Conservation (phyloP, 2,888 invertebrate genomes). For the Erpobdella octoculata region DNA sequence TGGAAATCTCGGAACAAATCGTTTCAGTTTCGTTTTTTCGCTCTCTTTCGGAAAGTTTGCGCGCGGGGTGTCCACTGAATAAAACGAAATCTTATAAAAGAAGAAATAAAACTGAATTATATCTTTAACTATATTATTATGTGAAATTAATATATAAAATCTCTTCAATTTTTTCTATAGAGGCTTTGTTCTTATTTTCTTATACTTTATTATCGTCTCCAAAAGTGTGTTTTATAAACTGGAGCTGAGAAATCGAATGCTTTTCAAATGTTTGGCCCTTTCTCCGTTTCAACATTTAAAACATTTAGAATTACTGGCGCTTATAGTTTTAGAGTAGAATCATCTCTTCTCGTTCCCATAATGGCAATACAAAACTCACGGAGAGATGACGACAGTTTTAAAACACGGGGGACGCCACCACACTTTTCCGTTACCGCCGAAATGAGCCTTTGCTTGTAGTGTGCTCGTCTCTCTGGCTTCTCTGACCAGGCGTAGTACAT, state of each 20-base stretch:
- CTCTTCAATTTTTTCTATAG: too few species aligned
- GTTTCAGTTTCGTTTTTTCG: neutral
- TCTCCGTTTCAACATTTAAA: neutral
- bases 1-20: constrained; percentile 13
- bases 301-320: neutral
- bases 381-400: constrained; percentile 13
- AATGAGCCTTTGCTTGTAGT: neutral
- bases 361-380: neutral
- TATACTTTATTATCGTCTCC: too few species aligned
- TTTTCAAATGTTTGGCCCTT: neutral
- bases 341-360: neutral
- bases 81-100: neutral
- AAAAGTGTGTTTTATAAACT: neutral
- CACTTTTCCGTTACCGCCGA: neutral
- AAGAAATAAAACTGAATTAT: too few species aligned
- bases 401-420: neutral
- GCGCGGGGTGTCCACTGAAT: neutral
- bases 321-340: neutral
- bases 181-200: too few species aligned
- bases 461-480: neutral
- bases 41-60: neutral
- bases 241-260: neutral
- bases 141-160: too few species aligned
- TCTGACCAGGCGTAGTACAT: constrained; percentile 18
- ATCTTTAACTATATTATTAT: too few species aligned